A percentile compares a stretch with the other conserved stretches of the same genome.
These are phyloP conservation scores for Aspidoscelis tigris DNA, from an alignment of 2,113 vertebrate species.

Conservation along the genomic window DNA sequence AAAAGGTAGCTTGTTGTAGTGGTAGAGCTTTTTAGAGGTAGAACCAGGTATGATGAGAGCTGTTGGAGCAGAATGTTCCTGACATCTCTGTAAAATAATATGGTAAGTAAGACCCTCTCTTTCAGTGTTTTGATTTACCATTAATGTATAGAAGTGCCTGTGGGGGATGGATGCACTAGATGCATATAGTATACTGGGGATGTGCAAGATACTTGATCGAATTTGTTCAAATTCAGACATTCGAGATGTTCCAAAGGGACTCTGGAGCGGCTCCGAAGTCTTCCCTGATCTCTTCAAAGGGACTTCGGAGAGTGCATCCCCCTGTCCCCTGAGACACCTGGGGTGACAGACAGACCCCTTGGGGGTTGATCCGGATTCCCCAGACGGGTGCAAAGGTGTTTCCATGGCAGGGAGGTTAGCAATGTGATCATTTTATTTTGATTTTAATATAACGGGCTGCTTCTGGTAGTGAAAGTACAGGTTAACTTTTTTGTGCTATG, in stretches of 20 bases:
- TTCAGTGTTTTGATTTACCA: neutral
- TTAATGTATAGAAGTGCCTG: neutral
- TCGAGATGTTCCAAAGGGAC: too few relatives aligned
- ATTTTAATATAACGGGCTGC: neutral
- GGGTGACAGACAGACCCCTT: too few relatives aligned
- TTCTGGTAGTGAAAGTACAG: too few relatives aligned
- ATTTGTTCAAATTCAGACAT: too few relatives aligned
- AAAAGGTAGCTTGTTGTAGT: neutral
- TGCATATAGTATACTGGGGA: neutral
- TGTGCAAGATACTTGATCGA: too few relatives aligned
- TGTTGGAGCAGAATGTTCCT: neutral
- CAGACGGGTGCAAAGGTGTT: too few relatives aligned
- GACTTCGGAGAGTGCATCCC: too few relatives aligned
- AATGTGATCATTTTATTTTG: neutral
- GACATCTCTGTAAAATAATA: neutral
- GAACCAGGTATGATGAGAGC: neutral
- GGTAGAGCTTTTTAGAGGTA: neutral
- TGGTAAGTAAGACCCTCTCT: neutral
- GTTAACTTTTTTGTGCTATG: neutral
- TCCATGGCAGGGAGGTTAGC: too few relatives aligned
- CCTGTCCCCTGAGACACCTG: too few relatives aligned
- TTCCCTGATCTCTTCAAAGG: too few relatives aligned
- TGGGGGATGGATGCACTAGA: neutral
- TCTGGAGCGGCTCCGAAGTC: too few relatives aligned
- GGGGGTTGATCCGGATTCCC: too few relatives aligned